Evolutionary conservation across 2,113 vertebrate species (phyloP).

Genomic region (Trogon melanurus): DNA sequence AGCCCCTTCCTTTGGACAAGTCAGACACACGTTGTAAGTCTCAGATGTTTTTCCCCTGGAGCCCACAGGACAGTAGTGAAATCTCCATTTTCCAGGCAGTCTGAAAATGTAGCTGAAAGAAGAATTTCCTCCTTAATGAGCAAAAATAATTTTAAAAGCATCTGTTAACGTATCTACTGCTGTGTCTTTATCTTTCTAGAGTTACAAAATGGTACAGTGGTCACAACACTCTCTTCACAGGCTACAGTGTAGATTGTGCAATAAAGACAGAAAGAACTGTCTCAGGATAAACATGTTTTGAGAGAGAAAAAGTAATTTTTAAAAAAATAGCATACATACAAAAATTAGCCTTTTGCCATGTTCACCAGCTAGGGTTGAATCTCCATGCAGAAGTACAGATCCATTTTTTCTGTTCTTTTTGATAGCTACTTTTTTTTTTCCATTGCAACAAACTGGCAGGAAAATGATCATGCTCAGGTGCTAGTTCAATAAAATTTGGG

Average conservation of each 20-base stretch:
- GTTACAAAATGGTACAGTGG: neutral
- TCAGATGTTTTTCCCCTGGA: neutral
- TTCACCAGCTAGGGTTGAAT: neutral
- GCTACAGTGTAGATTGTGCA: neutral
- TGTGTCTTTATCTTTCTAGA: neutral
- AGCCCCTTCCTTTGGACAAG: neutral
- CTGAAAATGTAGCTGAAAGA: neutral
- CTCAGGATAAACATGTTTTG: neutral
- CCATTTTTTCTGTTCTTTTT: neutral
- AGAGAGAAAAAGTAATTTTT: neutral
- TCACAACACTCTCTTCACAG: neutral
- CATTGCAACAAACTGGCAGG: neutral
- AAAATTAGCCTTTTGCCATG: neutral
- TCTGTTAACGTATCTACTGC: neutral
- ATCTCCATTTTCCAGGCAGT: neutral
- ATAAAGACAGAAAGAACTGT: neutral
- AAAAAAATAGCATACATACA: neutral
- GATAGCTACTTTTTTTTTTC: neutral
- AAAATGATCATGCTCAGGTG: neutral
- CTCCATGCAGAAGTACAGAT: neutral
- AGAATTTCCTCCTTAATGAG: neutral
- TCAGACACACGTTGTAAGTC: neutral
- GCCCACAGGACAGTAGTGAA: neutral
- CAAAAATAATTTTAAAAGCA: neutral
- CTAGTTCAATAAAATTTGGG: neutral